phyloP scores from a whole-genome alignment of 1,140 invertebrate genomes.

The Drosophila jambulina region DNA sequence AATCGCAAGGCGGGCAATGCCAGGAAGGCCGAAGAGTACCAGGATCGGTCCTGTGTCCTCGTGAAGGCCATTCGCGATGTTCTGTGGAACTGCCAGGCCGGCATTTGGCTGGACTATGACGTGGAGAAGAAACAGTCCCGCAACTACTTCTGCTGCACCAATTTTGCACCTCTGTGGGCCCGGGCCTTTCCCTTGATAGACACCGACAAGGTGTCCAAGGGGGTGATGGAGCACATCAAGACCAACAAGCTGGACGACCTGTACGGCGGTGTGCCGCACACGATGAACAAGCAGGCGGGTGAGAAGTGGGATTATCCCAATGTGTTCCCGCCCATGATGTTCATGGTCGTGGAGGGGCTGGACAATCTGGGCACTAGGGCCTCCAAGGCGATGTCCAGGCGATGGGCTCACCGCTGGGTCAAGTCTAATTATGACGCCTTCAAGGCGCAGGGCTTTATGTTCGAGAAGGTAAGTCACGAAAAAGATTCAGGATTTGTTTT shows the following conservation, averaged over 20 bases:
- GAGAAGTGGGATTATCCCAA: conserved; percentile 98
- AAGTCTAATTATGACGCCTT: conserved; percentile 92
- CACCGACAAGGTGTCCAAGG: conserved; percentile 88
- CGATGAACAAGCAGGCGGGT: conserved; percentile 89
- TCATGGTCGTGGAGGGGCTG: conserved; percentile 92
- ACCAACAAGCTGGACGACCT: conserved; percentile 88
- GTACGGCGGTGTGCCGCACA: conserved; percentile 91
- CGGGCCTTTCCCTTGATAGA: conserved; percentile 88
- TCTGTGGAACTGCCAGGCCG: conserved; percentile 94
- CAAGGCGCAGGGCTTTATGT: conserved; percentile 91
- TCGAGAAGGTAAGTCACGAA: conserved; percentile 91
- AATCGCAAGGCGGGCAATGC: conserved; percentile 88
- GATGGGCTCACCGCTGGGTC: conserved; percentile 92
- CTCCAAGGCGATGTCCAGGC: conserved; percentile 89
- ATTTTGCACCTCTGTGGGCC: conserved; percentile 94
- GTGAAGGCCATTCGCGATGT: conserved; percentile 87
- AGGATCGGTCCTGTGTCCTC: conserved; percentile 87
- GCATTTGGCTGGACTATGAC: conserved; percentile 95
- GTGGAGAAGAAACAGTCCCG: conserved; percentile 88
- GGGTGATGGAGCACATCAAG: conserved; percentile 91
- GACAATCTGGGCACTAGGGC: conserved; percentile 88
- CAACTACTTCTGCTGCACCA: conserved; percentile 95
- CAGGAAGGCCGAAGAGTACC: conserved; percentile 88
- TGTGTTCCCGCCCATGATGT: conserved; percentile 95
- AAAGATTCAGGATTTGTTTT: background rate